These are phyloP conservation scores for Dendrolimus houi DNA, from an alignment of 2,888 invertebrate species.

Conservation along the genomic window DNA sequence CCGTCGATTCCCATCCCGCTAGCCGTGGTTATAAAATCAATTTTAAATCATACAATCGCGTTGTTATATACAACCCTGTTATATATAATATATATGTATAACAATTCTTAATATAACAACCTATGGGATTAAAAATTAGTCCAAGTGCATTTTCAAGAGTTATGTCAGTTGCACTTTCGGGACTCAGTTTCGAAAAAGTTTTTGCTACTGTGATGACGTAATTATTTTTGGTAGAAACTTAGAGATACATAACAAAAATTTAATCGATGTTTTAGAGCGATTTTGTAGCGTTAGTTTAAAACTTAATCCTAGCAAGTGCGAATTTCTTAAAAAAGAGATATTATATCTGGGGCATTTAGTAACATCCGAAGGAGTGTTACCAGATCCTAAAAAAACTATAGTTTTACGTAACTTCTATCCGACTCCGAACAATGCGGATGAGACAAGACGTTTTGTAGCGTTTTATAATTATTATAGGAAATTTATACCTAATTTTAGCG, in stretches of 20 bases:
- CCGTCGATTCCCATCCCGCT: too few species aligned
- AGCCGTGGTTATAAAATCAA: too few species aligned
- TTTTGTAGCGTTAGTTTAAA: neutral
- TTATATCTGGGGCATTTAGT: slow-evolving; percentile 1
- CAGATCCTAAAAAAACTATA: too few species aligned
- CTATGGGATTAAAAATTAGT: slow-evolving; percentile 12
- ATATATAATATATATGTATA: too few species aligned
- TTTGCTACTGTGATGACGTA: neutral
- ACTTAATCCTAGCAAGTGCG: neutral
- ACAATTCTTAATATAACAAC: too few species aligned
- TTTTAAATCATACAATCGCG: too few species aligned
- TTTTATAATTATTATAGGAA: too few species aligned
- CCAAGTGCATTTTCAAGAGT: slow-evolving; percentile 11
- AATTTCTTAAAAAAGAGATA: slow-evolving; percentile 1
- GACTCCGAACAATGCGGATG: too few species aligned
- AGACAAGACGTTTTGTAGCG: too few species aligned
- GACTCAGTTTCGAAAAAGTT: slow-evolving; percentile 3
- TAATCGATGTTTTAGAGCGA: slow-evolving; percentile 3
- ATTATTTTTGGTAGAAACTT: slow-evolving; percentile 1
- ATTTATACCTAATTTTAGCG: too few species aligned
- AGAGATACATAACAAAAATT: neutral
- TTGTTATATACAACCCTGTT: too few species aligned
- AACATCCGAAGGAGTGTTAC: neutral
- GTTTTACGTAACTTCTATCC: too few species aligned
- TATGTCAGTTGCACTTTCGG: slow-evolving; percentile 4